These are phyloP conservation scores for Polia nebulosa DNA, from an alignment of 2,888 invertebrate genomes.

Conservation along the genomic window DNA sequence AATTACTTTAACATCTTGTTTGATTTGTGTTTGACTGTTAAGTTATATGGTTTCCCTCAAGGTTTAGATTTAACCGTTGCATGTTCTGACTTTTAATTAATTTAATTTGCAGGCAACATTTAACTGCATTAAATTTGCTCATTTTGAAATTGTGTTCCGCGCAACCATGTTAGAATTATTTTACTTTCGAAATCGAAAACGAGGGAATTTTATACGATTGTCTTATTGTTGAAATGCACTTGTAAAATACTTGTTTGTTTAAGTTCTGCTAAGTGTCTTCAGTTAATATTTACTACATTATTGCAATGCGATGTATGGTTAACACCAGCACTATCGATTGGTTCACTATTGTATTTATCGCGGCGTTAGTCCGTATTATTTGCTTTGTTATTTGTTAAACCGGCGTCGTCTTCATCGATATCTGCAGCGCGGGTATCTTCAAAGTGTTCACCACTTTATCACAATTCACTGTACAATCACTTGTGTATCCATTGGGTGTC, in stretches of 20 bases:
- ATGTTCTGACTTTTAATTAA: constrained; percentile 1
- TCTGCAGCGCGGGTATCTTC: constrained; percentile 42
- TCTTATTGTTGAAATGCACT: constrained; percentile 13
- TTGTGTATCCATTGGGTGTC: constrained; percentile 67
- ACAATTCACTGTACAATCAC: constrained; percentile 71
- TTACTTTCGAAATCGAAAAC: background rate
- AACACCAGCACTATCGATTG: constrained; percentile 32
- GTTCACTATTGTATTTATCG: constrained; percentile 40
- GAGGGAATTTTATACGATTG: background rate
- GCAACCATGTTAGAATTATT: background rate
- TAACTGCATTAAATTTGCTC: constrained; percentile 5
- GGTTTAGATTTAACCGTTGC: background rate
- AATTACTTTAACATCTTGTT: constrained; percentile 25
- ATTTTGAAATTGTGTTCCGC: background rate
- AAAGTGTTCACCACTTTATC: constrained; percentile 66
- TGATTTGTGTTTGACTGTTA: constrained; percentile 17
- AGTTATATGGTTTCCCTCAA: background rate
- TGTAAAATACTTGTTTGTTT: constrained; percentile 1
- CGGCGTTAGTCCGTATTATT: constrained; percentile 25
- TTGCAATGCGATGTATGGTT: constrained; percentile 2
- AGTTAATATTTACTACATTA: constrained; percentile 6
- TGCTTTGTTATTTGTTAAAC: constrained; percentile 21
- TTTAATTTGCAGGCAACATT: too few species aligned
- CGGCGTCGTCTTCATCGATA: constrained; percentile 15
- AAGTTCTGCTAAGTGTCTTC: background rate